Conservation (phyloP, 2,113 vertebrate species). For the Myotis yumanensis region DNA sequence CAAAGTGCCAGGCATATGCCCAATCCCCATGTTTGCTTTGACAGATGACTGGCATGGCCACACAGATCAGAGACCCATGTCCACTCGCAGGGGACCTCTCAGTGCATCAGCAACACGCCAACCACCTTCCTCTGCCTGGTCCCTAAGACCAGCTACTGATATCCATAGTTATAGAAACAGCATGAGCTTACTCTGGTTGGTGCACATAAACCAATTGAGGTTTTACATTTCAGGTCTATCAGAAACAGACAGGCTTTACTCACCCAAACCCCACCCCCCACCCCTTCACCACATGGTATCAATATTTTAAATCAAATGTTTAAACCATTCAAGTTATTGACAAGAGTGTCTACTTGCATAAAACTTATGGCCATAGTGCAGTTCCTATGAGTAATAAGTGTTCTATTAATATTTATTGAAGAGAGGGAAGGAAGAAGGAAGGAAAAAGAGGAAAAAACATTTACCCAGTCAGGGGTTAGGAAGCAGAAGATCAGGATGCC, state of each 20-base stretch:
- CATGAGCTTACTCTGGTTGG: not conserved
- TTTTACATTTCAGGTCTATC: not conserved
- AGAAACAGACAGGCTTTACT: not conserved
- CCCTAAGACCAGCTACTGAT: not conserved
- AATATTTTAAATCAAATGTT: not conserved
- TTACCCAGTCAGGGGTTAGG: not conserved
- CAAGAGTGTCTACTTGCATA: not conserved
- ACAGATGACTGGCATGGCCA: not conserved
- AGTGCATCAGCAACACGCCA: not conserved
- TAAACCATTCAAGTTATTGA: not conserved
- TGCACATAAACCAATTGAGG: not conserved
- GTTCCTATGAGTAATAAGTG: not conserved
- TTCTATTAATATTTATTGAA: not conserved
- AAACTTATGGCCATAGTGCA: not conserved
- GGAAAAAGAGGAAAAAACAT: not conserved
- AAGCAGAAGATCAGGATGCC: not conserved
- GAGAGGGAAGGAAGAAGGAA: not conserved
- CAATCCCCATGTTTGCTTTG: not conserved
- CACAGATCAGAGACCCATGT: not conserved
- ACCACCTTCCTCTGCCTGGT: not conserved
- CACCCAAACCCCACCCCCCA: not conserved
- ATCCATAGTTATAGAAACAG: not conserved
- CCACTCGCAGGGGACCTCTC: not conserved
- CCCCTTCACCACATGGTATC: not conserved
- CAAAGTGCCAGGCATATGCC: accelerated